Base-by-base conservation (phyloP, 2,888 invertebrate species). In the Coremacera marginata region DNA sequence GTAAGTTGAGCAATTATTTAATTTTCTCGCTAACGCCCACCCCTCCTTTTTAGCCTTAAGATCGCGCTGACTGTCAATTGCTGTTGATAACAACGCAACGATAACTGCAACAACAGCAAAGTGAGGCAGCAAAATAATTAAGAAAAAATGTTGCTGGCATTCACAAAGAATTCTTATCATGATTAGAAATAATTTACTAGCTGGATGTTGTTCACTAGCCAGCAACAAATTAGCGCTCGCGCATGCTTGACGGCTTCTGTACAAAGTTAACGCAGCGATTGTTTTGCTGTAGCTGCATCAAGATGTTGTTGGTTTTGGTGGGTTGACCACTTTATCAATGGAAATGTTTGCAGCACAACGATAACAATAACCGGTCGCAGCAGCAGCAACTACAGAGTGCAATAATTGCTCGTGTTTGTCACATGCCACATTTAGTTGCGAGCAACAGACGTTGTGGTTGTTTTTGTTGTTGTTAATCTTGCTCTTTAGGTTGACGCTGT, bases 11-110 rank as follows among this genome's bases (percentile, higher is more conserved):
- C 49, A 70, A 51, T 70, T 70, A 70, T 70, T 70, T 70, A 70
- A 70, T 70, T 70, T 70, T 52, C 51, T 52, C 70, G 51, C 70
- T 27, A 19, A 65, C 63, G 63, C 63, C 63, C 63, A 65, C 37
- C 34, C 63, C 22, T 25, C 60, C 25, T 44, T 44, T 44, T 11
- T 44, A 11, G 44, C 44, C 44, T 11, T 7, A 44, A 44, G 44
- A 44, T 44, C 44, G 44, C 44, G 44, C 44, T 57, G 57, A 57
- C 16, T 37, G 37, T 19, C 67, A 67, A 67, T 37, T 67, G 34
- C 34, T 19, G 34, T 19, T 67, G 67, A 67, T 67, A 67, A 67
- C 67, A 67, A 49, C 22, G n/a, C 67, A 67, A 37, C 67, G 67
- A 67, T 67, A 67, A 37, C 37, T 11, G 37, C 44, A 19, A 22